Conservation (phyloP, 2,113 vertebrate genomes). For the Pseudorectes ferrugineus region DNA sequence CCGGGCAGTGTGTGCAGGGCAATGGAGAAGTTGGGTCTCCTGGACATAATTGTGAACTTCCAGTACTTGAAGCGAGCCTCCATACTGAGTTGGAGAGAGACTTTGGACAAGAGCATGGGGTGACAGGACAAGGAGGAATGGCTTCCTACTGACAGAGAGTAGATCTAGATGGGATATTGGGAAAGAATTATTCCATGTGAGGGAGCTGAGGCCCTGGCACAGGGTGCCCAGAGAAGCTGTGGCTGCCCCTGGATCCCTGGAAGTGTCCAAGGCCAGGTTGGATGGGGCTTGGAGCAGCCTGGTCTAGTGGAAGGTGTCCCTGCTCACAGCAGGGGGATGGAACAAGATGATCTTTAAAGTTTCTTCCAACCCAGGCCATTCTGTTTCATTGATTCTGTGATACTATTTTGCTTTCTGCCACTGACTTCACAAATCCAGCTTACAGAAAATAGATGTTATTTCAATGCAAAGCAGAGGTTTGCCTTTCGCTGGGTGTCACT, state of each 20-base stretch:
- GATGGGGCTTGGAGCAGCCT: background rate
- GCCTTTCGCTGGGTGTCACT: background rate
- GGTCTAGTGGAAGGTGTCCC: background rate
- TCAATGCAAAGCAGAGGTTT: background rate
- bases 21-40: accelerated
- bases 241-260: background rate
- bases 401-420: background rate
- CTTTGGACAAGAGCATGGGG: background rate
- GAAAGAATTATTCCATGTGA: background rate
- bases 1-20: accelerated
- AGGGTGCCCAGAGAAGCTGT: background rate
- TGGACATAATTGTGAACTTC: background rate
- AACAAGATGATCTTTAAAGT: background rate
- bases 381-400: background rate
- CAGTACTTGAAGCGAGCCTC: background rate
- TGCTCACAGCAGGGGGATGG: background rate
- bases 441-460: background rate
- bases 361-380: background rate
- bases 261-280: background rate
- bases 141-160: too few species aligned
- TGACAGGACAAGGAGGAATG: background rate
- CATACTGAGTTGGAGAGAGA: background rate
- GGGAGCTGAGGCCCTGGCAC: background rate
- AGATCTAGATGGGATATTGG: background rate
- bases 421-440: background rate